Conservation (phyloP, 2,113 vertebrate genomes). For the Cinclus cinclus region DNA sequence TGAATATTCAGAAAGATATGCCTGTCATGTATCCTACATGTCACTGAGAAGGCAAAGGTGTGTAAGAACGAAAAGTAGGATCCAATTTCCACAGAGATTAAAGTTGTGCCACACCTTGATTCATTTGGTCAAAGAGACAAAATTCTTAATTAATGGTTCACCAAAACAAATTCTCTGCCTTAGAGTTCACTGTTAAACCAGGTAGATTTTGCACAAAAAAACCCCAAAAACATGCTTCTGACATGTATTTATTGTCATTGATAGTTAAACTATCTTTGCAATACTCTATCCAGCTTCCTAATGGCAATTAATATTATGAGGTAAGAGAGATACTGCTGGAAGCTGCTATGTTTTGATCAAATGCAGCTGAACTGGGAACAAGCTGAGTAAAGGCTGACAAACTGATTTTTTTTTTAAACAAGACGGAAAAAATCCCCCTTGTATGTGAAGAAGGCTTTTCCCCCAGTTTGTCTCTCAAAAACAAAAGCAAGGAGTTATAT, state of each 20-base stretch:
- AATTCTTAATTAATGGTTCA: background rate
- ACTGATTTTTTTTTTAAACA: background rate
- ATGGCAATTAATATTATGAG: background rate
- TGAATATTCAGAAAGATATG: background rate
- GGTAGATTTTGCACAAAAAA: background rate
- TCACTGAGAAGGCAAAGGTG: background rate
- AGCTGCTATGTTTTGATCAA: background rate
- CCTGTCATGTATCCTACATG: background rate
- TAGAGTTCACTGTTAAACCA: background rate
- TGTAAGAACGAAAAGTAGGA: background rate
- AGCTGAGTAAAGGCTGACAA: background rate
- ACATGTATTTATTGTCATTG: background rate
- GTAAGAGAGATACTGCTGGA: background rate
- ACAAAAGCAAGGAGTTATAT: background rate
- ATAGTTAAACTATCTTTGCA: background rate
- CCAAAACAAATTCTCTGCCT: background rate
- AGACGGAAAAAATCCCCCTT: background rate
- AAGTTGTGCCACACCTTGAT: background rate
- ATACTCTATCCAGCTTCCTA: background rate
- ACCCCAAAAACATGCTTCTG: background rate
- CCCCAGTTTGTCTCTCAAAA: fast-evolving
- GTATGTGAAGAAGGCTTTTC: background rate
- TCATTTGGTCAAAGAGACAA: background rate
- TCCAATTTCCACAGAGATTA: background rate
- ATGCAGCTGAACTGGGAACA: background rate